phyloP scores from a whole-genome alignment of 2,888 invertebrate species.

The Caenorhabditis sp. region DNA sequence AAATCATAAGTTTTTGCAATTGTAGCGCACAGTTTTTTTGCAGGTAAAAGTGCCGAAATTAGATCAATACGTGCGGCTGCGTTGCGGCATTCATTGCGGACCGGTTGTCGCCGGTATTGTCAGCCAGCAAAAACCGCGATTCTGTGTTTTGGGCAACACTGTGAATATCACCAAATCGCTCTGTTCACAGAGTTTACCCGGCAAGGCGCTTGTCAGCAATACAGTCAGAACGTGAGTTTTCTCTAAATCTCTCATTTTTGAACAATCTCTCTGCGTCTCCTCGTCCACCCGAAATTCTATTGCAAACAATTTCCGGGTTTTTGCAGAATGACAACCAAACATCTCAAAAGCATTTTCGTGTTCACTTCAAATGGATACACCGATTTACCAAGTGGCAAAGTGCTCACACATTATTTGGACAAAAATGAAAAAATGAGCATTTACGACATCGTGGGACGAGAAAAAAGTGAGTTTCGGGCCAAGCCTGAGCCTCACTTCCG shows the following conservation, averaged over 20 bases:
- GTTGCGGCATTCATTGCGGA: constrained; percentile 61
- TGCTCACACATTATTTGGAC: constrained; percentile 62
- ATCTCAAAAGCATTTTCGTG: constrained; percentile 55
- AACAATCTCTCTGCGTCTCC: too few species aligned
- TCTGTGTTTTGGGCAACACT: constrained; percentile 62
- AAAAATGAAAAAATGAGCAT: constrained; percentile 62
- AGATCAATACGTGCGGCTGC: constrained; percentile 53
- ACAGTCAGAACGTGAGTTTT: constrained; percentile 55
- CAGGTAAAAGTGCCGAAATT: constrained; percentile 61
- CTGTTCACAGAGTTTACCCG: constrained; percentile 46
- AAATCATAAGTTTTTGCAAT: too few species aligned
- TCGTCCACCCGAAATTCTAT: too few species aligned
- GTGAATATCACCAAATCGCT: constrained; percentile 56
- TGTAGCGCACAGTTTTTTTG: too few species aligned
- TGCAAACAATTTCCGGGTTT: neutral
- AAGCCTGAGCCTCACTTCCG: neutral
- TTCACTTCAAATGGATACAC: constrained; percentile 61
- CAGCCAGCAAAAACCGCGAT: constrained; percentile 60
- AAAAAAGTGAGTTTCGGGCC: constrained; percentile 40
- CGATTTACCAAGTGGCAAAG: constrained; percentile 51
- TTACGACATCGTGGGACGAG: constrained; percentile 57
- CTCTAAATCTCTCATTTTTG: too few species aligned
- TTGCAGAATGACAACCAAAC: constrained; percentile 57
- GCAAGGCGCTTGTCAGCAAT: constrained; percentile 60
- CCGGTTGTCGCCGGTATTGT: constrained; percentile 64